Conservation (phyloP, 2,888 invertebrate genomes). For the Euplexia lucipara region DNA sequence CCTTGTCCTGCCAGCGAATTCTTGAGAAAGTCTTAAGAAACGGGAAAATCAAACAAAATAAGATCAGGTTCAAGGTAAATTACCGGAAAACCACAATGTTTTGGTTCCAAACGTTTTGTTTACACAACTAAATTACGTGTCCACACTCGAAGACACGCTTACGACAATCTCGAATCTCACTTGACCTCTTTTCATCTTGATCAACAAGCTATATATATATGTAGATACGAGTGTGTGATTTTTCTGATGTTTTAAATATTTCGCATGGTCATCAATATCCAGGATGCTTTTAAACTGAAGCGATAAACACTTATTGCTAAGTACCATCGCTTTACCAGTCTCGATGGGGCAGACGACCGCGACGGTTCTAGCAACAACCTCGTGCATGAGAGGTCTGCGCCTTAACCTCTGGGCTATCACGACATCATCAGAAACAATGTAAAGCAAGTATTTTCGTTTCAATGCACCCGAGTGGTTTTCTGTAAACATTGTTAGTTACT, state of each 20-base stretch:
- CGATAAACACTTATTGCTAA: too few relatives aligned
- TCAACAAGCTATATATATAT: neutral
- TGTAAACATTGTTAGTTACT: conserved; percentile 35
- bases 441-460: conserved; percentile 26
- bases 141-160: conserved; percentile 9
- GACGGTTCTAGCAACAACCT: too few relatives aligned
- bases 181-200: conserved; percentile 55
- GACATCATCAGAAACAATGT: conserved; percentile 17
- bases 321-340: too few relatives aligned
- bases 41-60: conserved; percentile 28
- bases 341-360: too few relatives aligned
- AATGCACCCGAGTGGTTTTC: conserved; percentile 16
- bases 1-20: conserved; percentile 23
- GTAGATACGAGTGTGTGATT: too few relatives aligned
- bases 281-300: too few relatives aligned
- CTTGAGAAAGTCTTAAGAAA: conserved; percentile 23
- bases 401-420: too few relatives aligned
- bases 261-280: too few relatives aligned
- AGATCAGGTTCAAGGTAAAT: conserved; percentile 45
- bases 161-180: conserved; percentile 13
- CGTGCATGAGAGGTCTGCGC: too few relatives aligned
- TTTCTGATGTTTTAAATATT: conserved; percentile 21
- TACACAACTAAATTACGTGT: conserved; percentile 32
- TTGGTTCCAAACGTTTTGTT: conserved; percentile 44
- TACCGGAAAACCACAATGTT: conserved; percentile 50